Conservation (phyloP, 1,140 invertebrate genomes). For the Pseudobourletiella spinata region DNA sequence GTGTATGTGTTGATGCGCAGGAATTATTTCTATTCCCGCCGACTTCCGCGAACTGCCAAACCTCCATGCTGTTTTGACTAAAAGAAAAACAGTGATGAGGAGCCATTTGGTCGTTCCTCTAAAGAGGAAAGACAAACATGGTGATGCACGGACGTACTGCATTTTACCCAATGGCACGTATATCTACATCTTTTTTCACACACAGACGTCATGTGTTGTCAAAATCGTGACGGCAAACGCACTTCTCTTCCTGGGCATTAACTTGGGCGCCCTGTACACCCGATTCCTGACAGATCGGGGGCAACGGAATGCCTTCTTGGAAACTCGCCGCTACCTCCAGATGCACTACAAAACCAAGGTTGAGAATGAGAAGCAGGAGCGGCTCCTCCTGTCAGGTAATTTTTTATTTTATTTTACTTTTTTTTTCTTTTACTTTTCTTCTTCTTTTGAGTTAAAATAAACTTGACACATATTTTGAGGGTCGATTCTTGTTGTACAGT, state of each 20-base stretch:
- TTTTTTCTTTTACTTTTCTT: constrained; percentile 2
- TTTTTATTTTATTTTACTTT: not conserved
- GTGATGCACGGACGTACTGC: not conserved
- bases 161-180: not conserved
- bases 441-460: not conserved
- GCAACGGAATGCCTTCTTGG: constrained; percentile 89
- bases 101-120: no score
- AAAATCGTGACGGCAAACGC: constrained; percentile 64
- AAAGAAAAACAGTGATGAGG: no score
- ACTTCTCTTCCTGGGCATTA: constrained; percentile 74
- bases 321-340: constrained; percentile 90
- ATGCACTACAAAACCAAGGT: constrained; percentile 84
- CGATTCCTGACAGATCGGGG: constrained; percentile 92
- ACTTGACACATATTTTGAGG: no score
- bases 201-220: constrained; percentile 47
- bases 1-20: no score
- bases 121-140: not conserved
- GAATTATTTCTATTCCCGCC: no score
- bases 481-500: no score
- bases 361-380: constrained; percentile 92
- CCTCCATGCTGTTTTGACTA: no score
- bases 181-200: no score
- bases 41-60: no score
- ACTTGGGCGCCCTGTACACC: constrained; percentile 91
- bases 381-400: constrained; percentile 70